These are phyloP conservation scores for Antidorcas marsupialis DNA, from an alignment of 2,113 vertebrate species.

Conservation along the genomic window DNA sequence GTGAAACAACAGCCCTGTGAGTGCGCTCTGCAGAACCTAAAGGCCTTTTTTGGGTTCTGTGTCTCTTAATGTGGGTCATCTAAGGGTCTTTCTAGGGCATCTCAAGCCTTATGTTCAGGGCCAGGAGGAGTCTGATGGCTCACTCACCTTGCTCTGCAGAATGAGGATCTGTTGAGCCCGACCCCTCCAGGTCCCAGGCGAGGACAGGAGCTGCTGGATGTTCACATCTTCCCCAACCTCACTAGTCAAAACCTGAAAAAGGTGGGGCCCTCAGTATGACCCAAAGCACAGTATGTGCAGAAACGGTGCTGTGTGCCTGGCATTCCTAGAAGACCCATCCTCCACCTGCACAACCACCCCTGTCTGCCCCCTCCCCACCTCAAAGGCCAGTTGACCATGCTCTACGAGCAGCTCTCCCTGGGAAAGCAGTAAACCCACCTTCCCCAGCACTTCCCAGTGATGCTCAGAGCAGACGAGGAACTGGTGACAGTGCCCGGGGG, in stretches of 20 bases:
- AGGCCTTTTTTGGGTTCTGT: neutral
- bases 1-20: neutral
- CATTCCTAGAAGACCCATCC: neutral
- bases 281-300: neutral
- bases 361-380: accelerated
- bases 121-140: neutral
- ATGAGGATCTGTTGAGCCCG: constrained; percentile 93
- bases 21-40: accelerated
- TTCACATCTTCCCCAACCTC: constrained; percentile 93
- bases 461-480: neutral
- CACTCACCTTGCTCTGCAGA: constrained; percentile 89
- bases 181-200: constrained; percentile 88
- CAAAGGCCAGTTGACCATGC: accelerated
- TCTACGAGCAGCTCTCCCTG: neutral
- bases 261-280: neutral
- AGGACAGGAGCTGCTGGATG: constrained; percentile 84
- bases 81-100: neutral
- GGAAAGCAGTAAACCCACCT: neutral
- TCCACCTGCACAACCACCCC: neutral
- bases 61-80: neutral
- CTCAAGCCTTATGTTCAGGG: neutral
- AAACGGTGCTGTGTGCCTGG: neutral
- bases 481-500: no score
- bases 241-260: constrained; percentile 85
- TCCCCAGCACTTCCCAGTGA: neutral